Evolutionary conservation across 2,888 invertebrate species (phyloP), one percentile per base, ranked within the genome.

Genomic region (Lissocephala sabroskyi): DNA sequence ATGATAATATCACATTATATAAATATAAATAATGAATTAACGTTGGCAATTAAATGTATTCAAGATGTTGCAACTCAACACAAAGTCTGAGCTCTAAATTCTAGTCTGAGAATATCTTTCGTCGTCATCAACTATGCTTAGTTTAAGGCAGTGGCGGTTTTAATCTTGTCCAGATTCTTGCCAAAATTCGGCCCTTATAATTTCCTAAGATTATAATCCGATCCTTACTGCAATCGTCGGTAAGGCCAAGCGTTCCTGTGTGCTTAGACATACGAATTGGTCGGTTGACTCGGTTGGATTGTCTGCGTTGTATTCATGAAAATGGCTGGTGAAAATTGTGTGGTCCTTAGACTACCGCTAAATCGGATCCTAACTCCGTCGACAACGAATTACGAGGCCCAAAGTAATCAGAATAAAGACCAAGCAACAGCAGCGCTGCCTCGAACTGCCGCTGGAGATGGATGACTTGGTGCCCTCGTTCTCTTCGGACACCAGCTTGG

Each of bases 1-100:
- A 77, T 64, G 54, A 67, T 71, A 77, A 71, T 71, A 71, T 71
- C 71, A 71, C 71, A 71, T 75, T 66, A 71, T 71, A 66, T 77
- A 49, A 58, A 70, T 54, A 63, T 60, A 68, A 65, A 65, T 63
- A 63, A 55, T 61, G 45, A 52, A 61, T 65, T 57, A 47, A 35
- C 1, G 35, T 45, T 62, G 35, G 45, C 29, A 52, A 46, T 57
- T 40, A 52, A 62, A 54, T 49, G 32, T 53, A 53, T 50, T 39
- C 56, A 16, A 52, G n/a, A n/a, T n/a, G n/a, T n/a, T n/a, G n/a
- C n/a, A 62, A 64, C 56, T 11, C 16, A 10, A 16, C 6, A n/a
- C 29, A 14, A 30, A 13, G 4, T 29, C 16, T 29, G 9, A 0
- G 0, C 11, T 4, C 11, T 29, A 29, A 1, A 29, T 26, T 6